A percentile compares a stretch with the other conserved stretches of the same genome.
These are phyloP conservation scores for Drepana arcuata DNA, from an alignment of 1,140 invertebrate species.

Conservation along the genomic window DNA sequence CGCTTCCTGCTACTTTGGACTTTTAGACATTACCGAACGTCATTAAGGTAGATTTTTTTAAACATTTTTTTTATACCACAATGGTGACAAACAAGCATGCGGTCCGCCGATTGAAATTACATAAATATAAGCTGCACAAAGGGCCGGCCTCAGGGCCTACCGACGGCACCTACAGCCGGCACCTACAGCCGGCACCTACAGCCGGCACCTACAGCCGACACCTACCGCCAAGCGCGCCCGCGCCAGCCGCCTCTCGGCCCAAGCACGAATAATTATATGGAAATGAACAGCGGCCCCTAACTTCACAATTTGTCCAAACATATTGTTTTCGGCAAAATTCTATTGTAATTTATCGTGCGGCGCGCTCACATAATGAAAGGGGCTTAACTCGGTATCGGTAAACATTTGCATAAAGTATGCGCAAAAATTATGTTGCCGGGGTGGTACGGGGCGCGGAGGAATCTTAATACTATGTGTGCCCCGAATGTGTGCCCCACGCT, in stretches of 20 bases:
- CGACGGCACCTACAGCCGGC: no score
- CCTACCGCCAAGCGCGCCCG: conserved; percentile 1
- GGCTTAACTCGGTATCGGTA: conserved; percentile 31
- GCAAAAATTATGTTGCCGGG: conserved; percentile 38
- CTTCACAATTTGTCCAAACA: conserved; percentile 47
- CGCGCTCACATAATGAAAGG: conserved; percentile 26
- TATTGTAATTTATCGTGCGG: conserved; percentile 29
- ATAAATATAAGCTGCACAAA: no score
- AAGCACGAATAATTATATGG: conserved; percentile 35
- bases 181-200: no score
- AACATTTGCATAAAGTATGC: conserved; percentile 43
- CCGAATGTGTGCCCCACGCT: no score
- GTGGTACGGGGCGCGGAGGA: conserved; percentile 10
- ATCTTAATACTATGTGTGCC: conserved; percentile 40
- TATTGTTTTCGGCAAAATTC: conserved; percentile 48
- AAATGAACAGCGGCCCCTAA: conserved; percentile 28
- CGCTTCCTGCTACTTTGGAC: no score
- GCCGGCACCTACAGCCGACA: no score
- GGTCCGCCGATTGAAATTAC: no score
- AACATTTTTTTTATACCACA: no score
- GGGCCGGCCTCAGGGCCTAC: no score
- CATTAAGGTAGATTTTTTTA: no score
- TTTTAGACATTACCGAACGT: no score
- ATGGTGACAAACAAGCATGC: no score
- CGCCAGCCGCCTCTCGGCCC: neutral